Conservation (phyloP, 1,140 invertebrate species). For the Acromyrmex charruanus region DNA sequence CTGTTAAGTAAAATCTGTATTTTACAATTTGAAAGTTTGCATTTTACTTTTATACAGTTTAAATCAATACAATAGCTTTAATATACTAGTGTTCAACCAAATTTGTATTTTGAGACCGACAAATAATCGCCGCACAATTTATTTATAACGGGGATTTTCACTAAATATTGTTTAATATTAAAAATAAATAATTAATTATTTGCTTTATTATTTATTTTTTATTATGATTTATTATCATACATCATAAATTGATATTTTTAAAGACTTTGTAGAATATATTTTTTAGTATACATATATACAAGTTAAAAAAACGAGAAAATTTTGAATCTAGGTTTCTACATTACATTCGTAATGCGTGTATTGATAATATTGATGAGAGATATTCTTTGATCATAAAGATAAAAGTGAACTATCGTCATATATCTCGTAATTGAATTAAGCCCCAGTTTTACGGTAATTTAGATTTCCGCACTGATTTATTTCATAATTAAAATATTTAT, state of each 20-base stretch:
- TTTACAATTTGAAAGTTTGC: too few relatives aligned
- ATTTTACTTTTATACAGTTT: too few relatives aligned
- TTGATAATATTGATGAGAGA: neutral
- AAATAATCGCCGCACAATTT: too few relatives aligned
- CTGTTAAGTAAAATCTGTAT: too few relatives aligned
- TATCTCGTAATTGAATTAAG: conserved; percentile 19
- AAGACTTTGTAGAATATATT: neutral
- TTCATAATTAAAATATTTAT: neutral
- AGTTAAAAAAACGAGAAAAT: neutral
- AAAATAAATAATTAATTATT: too few relatives aligned
- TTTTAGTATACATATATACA: neutral
- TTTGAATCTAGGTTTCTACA: neutral
- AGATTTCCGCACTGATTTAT: conserved; percentile 1
- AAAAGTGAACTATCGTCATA: neutral
- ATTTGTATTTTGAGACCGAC: too few relatives aligned
- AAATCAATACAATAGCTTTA: too few relatives aligned
- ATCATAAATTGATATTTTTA: neutral
- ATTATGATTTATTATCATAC: neutral
- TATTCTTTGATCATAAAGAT: neutral
- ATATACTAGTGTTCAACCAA: too few relatives aligned
- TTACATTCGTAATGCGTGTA: neutral
- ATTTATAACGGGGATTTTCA: too few relatives aligned
- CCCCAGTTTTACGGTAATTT: neutral
- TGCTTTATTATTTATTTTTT: neutral
- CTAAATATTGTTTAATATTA: neutral